These are phyloP conservation scores for Sebastes kiyomatsui DNA, from an alignment of 2,797 vertebrate genomes.

Conservation along the genomic window DNA sequence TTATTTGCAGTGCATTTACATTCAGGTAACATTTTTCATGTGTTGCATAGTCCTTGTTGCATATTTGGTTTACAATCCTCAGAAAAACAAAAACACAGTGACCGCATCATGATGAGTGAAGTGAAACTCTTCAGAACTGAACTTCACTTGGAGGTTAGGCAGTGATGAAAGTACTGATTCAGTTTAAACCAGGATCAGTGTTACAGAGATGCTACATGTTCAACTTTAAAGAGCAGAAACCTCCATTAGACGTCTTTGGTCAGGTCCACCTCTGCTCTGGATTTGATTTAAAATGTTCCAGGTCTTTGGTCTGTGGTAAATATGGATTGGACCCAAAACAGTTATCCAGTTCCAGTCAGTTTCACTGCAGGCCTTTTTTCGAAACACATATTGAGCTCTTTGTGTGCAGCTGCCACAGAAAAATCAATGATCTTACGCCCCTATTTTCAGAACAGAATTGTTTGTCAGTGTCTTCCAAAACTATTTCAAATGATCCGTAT, in stretches of 20 bases:
- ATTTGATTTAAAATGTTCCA: background rate
- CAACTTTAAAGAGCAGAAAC: background rate
- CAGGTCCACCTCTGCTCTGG: background rate
- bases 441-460: background rate
- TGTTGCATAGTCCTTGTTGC: constrained; percentile 56
- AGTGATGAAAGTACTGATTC: constrained; percentile 29
- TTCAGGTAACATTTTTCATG: constrained; percentile 65
- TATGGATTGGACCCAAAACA: background rate
- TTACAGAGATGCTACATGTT: constrained; percentile 2
- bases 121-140: background rate
- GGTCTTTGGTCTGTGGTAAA: background rate
- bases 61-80: constrained; percentile 64
- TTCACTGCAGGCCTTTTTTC: background rate
- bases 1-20: constrained; percentile 80
- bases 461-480: background rate
- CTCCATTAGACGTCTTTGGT: background rate
- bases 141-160: background rate
- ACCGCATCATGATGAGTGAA: background rate
- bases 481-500: background rate
- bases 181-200: constrained; percentile 1
- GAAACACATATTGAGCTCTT: background rate
- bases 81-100: constrained; percentile 2
- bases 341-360: background rate
- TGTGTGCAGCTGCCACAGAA: background rate
- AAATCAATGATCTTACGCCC: background rate